Evolutionary conservation across 2,797 vertebrate genomes (phyloP).

Genomic region (Sciurus vulgaris): DNA sequence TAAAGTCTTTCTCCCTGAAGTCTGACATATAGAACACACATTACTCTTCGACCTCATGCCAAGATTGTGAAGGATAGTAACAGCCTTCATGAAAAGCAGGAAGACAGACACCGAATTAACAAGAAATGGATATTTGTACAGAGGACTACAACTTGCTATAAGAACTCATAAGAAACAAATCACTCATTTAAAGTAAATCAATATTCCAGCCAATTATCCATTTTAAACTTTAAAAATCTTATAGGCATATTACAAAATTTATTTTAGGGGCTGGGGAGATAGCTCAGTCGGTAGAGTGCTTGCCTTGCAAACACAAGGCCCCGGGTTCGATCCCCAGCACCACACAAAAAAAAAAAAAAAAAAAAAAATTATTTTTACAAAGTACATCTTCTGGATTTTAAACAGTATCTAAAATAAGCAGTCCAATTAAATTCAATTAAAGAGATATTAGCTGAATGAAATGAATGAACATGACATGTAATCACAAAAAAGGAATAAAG

Average conservation of each 20-base stretch:
- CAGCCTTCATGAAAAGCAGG: not conserved
- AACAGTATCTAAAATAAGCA: not conserved
- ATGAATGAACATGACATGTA: constrained; percentile 15
- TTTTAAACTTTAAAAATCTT: not conserved
- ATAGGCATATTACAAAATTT: not conserved
- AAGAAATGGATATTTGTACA: constrained; percentile 6
- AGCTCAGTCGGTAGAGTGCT: too few relatives aligned
- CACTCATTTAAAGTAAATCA: constrained; percentile 13
- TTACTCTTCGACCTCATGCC: not conserved
- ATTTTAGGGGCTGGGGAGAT: too few relatives aligned
- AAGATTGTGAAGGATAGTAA: not conserved
- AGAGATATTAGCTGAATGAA: not conserved
- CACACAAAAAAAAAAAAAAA: too few relatives aligned
- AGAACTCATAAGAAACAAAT: constrained; percentile 12
- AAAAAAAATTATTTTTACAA: not conserved
- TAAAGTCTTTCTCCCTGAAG: not conserved
- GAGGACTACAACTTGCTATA: not conserved
- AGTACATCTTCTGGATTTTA: not conserved
- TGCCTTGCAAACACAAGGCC: too few relatives aligned
- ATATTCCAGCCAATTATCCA: not conserved
- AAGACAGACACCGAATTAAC: not conserved
- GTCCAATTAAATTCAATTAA: not conserved
- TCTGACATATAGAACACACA: not conserved
- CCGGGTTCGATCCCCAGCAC: too few relatives aligned
- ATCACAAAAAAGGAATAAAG: not conserved